These are phyloP conservation scores for Trachops cirrhosus DNA, from an alignment of 2,797 vertebrate species.

Conservation along the genomic window DNA sequence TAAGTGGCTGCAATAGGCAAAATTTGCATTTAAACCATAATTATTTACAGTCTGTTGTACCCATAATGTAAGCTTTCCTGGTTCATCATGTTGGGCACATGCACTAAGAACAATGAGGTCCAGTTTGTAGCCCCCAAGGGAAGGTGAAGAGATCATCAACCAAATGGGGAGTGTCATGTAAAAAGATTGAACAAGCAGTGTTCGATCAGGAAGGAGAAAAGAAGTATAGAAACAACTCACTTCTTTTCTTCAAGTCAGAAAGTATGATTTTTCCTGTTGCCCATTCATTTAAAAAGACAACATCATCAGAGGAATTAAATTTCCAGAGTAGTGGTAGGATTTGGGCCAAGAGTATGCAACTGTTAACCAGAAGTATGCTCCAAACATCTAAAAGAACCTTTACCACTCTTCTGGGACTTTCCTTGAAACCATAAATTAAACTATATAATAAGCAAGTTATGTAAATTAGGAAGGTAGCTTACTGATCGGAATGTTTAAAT, in stretches of 20 bases:
- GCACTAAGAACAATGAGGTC: not conserved
- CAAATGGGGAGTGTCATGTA: not conserved
- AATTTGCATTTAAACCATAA: slow-evolving; percentile 17
- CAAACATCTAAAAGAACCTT: not conserved
- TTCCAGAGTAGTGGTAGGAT: not conserved
- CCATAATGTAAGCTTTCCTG: not conserved
- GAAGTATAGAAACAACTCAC: not conserved
- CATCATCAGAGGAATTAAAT: not conserved
- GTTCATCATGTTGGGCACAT: not conserved
- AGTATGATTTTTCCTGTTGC: not conserved
- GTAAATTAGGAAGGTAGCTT: not conserved
- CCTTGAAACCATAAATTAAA: not conserved
- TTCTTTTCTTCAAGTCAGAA: not conserved
- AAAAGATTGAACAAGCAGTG: not conserved
- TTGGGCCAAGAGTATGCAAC: not conserved
- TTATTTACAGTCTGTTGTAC: not conserved
- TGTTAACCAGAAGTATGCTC: not conserved
- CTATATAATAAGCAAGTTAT: not conserved
- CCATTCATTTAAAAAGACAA: not conserved
- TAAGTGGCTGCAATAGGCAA: not conserved
- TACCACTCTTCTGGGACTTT: not conserved
- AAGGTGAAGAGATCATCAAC: not conserved
- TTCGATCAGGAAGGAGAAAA: not conserved
- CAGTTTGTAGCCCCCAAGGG: not conserved
- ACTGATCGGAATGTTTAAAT: not conserved